A percentile compares a stretch with the other conserved stretches of the same genome.
These are phyloP conservation scores for Diadegma fenestrale DNA, from an alignment of 2,888 invertebrate species.

Conservation along the genomic window DNA sequence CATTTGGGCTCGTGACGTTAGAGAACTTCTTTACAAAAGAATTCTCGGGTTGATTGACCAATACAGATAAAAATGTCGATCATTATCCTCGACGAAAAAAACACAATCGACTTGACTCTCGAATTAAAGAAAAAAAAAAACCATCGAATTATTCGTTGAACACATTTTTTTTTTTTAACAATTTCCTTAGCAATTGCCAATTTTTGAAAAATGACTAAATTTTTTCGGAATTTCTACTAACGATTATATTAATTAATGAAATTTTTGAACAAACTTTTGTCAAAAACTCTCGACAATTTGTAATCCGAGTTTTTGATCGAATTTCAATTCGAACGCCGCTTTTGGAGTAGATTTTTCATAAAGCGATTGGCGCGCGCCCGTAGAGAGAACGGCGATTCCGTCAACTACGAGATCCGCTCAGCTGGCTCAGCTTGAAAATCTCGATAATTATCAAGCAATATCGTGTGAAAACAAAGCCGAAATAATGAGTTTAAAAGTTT, in stretches of 20 bases:
- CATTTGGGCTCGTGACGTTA: conserved; percentile 60
- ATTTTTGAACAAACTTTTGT: no score
- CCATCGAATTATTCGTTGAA: no score
- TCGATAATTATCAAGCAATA: background rate
- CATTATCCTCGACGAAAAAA: background rate
- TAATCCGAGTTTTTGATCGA: no score
- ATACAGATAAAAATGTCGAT: conserved; percentile 5
- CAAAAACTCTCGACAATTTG: no score
- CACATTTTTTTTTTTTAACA: no score
- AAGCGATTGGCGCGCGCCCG: background rate
- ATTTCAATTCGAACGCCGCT: background rate
- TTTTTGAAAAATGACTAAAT: no score
- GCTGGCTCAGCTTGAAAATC: background rate
- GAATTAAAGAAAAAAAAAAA: no score
- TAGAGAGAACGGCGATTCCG: background rate
- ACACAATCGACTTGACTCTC: background rate
- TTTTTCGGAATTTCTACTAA: no score
- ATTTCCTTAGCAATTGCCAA: no score
- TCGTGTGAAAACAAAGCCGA: background rate
- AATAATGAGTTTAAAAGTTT: conserved; percentile 58
- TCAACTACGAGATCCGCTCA: background rate
- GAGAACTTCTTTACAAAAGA: conserved; percentile 57
- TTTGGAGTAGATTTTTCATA: background rate
- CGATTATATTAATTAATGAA: no score
- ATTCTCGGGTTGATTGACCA: conserved; percentile 47